phyloP scores from a whole-genome alignment of 92 coral and sea anemone species.

The Metridium senile region DNA sequence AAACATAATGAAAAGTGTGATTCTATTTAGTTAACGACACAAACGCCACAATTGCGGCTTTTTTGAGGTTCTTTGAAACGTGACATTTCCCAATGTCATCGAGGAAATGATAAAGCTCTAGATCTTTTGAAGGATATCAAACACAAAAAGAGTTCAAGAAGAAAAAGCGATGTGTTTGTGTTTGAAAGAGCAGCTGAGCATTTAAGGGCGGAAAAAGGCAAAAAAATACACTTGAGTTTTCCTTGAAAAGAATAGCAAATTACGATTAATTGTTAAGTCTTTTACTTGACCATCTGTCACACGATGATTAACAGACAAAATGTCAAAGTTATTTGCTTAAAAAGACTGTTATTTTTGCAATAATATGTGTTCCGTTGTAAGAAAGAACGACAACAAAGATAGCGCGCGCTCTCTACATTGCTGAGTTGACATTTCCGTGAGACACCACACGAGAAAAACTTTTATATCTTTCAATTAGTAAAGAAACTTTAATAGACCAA shows the following conservation, averaged over 20 bases:
- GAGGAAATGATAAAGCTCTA: background rate
- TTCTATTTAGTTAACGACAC: too few relatives aligned
- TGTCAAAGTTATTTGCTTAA: background rate
- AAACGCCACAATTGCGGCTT: too few relatives aligned
- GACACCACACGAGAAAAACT: too few relatives aligned
- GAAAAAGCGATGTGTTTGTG: background rate
- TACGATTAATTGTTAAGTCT: constrained; percentile 5
- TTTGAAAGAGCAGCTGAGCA: constrained; percentile 2
- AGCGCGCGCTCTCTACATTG: too few relatives aligned
- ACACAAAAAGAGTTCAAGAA: background rate
- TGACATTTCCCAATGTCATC: too few relatives aligned
- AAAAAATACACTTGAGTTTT: background rate
- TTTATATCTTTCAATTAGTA: background rate
- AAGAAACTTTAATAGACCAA: too few relatives aligned
- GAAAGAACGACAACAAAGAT: background rate
- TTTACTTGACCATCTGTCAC: background rate
- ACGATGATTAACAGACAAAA: background rate
- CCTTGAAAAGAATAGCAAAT: background rate
- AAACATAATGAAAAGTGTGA: too few relatives aligned
- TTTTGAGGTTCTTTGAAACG: too few relatives aligned
- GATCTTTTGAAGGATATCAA: background rate
- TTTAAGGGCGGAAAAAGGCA: background rate
- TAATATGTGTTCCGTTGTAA: background rate
- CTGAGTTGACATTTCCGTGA: too few relatives aligned
- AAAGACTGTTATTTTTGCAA: background rate